These are phyloP conservation scores for Nephila pilipes DNA, from an alignment of 1,140 invertebrate genomes.

Conservation along the genomic window DNA sequence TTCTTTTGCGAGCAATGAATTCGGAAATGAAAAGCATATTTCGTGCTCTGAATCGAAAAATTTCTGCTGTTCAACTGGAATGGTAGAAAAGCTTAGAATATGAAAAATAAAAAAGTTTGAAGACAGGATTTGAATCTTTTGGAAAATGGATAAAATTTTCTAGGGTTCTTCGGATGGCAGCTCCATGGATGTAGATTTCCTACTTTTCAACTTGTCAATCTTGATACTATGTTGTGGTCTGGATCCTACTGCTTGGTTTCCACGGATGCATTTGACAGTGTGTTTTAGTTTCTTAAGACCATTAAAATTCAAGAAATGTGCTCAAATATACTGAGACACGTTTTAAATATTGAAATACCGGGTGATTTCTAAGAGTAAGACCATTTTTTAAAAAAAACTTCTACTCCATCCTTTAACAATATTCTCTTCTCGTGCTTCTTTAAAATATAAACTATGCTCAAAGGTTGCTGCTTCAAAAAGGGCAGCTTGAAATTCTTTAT, in stretches of 20 bases:
- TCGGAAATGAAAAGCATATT: conserved; percentile 18
- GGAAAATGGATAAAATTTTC: conserved; percentile 48
- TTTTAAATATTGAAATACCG: not conserved
- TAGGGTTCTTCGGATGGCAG: not conserved
- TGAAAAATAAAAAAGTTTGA: conserved; percentile 31
- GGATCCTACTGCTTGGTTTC: not conserved
- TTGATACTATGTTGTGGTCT: conserved; percentile 1
- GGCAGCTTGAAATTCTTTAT: no score
- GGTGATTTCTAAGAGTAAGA: not conserved
- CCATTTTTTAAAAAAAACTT: no score
- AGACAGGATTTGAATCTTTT: conserved; percentile 35
- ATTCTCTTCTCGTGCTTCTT: no score
- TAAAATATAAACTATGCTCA: no score
- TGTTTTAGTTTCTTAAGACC: not conserved
- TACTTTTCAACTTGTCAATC: conserved; percentile 54
- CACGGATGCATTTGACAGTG: not conserved
- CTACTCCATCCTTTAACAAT: no score
- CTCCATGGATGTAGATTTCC: conserved; percentile 8
- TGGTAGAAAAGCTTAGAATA: not conserved
- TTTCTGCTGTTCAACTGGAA: not conserved
- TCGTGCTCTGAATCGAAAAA: conserved; percentile 44
- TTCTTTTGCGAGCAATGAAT: conserved; percentile 36
- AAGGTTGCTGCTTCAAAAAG: no score
- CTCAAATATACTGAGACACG: not conserved
- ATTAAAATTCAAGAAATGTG: conserved; percentile 22